Conservation (phyloP, 1,140 invertebrate genomes). For the Steinernema feltiae region DNA sequence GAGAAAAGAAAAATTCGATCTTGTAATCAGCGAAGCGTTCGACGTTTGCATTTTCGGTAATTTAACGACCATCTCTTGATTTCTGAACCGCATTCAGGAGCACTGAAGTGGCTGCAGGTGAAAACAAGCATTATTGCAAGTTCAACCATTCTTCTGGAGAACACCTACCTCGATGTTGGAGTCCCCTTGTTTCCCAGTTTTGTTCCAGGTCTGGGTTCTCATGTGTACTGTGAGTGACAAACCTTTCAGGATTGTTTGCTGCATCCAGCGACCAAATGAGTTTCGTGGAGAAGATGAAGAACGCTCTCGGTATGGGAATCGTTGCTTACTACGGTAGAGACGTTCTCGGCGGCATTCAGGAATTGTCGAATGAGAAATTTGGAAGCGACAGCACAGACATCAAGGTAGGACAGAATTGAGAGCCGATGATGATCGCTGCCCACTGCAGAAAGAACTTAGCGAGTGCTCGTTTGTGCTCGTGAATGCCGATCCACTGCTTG, state of each 20-base stretch:
- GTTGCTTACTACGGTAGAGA: neutral
- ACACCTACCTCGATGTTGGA: neutral
- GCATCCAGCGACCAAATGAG: neutral
- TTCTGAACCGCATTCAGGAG: neutral
- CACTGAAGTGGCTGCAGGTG: neutral
- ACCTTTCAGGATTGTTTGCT: neutral
- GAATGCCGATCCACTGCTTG: neutral
- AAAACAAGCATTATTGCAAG: neutral
- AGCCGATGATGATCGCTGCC: neutral
- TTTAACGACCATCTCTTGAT: neutral
- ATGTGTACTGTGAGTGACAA: neutral
- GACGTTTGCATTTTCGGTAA: conserved; percentile 12
- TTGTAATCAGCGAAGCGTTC: neutral
- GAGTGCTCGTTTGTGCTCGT: neutral
- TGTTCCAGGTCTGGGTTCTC: neutral
- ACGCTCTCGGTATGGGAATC: neutral
- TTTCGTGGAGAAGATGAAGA: neutral
- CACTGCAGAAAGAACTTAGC: neutral
- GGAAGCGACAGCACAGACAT: neutral
- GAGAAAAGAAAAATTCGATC: conserved; percentile 2
- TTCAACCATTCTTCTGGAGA: neutral
- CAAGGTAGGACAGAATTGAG: neutral
- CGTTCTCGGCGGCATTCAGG: neutral
- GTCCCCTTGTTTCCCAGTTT: neutral
- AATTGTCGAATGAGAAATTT: neutral